These are phyloP conservation scores for Eumerus sabulonum DNA, from an alignment of 2,888 invertebrate species.

Conservation along the genomic window DNA sequence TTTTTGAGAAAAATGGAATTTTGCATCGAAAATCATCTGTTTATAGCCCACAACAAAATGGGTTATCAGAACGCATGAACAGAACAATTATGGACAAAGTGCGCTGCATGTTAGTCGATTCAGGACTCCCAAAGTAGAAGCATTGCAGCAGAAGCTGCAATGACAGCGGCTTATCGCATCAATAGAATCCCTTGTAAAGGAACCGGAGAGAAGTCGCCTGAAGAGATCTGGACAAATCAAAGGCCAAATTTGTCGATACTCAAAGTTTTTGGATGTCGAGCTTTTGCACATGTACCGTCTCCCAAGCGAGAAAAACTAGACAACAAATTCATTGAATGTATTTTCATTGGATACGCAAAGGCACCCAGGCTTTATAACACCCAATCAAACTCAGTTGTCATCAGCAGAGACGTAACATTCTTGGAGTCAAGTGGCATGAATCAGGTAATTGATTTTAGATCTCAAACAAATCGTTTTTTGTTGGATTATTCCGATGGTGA, in stretches of 20 bases:
- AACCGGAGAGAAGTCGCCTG: slow-evolving; percentile 26
- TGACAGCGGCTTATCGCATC: slow-evolving; percentile 40
- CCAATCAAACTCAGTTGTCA: no score
- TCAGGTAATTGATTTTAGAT: no score
- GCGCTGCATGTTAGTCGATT: slow-evolving; percentile 44
- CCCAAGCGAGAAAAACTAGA: slow-evolving; percentile 44
- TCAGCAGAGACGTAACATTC: no score
- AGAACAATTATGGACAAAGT: slow-evolving; percentile 49
- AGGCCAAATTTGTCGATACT: slow-evolving; percentile 9
- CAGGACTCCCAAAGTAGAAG: slow-evolving; percentile 38
- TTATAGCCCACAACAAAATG: slow-evolving; percentile 46
- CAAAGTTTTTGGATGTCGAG: no score
- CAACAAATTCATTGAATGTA: slow-evolving; percentile 27
- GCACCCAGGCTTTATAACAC: no score
- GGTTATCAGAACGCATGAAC: slow-evolving; percentile 41
- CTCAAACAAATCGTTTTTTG: no score
- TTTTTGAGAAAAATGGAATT: slow-evolving; percentile 48
- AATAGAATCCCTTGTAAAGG: slow-evolving; percentile 43
- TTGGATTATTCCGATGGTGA: no score
- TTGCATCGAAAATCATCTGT: slow-evolving; percentile 48
- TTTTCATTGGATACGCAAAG: no score
- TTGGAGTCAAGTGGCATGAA: no score
- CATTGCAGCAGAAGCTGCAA: slow-evolving; percentile 44
- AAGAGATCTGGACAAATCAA: slow-evolving; percentile 23
- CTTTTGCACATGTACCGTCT: no score